Evolutionary conservation across 2,888 invertebrate species (phyloP), one percentile per base, ranked within the genome.

Genomic region (Nomada hirtipes): DNA sequence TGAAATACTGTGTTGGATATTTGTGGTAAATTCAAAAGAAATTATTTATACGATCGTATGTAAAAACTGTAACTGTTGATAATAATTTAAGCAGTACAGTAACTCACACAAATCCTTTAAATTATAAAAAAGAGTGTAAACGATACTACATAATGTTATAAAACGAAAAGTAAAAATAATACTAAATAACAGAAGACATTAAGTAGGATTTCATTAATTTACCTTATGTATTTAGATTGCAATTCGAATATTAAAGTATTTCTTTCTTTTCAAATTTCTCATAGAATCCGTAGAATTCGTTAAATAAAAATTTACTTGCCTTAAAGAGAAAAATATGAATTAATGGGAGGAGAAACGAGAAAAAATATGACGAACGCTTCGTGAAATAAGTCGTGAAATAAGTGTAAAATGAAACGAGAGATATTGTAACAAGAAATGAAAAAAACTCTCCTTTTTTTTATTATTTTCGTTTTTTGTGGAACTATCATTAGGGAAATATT

Each of bases 201-300:
- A 70, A 29, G 76, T 47, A 61, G 64, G 20, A 20, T 70, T 82
- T 82, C 68, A 61, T 71, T 73, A 57, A 76, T 57, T 61, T 87
- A 77, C 89, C 89, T 71, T 91, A 85, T 29, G 78, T 83, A 68
- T 85, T 86, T n/a, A 85, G 73, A 63, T 86, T 84, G 59, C 84
- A 81, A 4, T 82, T 86, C 20, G 84, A 60, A 64, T 73, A 77
- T 29, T 79, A 80, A 61, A 86, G 69, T 76, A 84, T 87, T 80
- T 88, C 88, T 53, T 80, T 75, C 65, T 86, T 67, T 55, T 79
- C n/a, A 70, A 57, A 42, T 70, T 71, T 65, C 74, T 83, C 44
- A 67, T 74, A 29, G 67, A 47, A 57, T 86, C 73, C 53, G 83
- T 64, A 44, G 82, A 77, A 76, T 87, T 85, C 15, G 55, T 67